These are phyloP conservation scores for Neotoma lepida DNA, from an alignment of 2,113 vertebrate species.

Conservation along the genomic window DNA sequence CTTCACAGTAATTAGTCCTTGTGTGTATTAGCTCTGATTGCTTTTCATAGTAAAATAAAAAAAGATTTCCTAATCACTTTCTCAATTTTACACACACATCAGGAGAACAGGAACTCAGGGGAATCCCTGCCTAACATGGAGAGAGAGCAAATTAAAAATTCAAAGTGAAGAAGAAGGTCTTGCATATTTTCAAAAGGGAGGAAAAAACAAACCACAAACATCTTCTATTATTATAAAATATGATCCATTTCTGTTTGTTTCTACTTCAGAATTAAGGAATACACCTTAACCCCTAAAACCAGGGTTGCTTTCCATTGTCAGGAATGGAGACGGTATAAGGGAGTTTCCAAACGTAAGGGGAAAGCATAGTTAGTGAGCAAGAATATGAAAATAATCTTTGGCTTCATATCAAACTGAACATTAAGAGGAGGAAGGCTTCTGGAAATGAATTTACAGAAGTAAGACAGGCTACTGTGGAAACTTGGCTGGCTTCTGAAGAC, in stretches of 20 bases:
- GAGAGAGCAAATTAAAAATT: conserved; percentile 68
- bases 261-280: conserved; percentile 21
- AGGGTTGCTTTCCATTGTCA: not conserved
- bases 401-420: conserved; percentile 15
- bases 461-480: conserved; percentile 47
- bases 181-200: conserved; percentile 53
- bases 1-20: conserved; percentile 69
- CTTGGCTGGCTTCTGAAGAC: conserved; percentile 11
- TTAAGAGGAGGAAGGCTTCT: not conserved
- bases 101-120: conserved; percentile 53
- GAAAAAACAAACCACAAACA: not conserved
- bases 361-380: not conserved
- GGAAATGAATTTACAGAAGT: conserved; percentile 30
- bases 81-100: conserved; percentile 67
- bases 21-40: conserved; percentile 63
- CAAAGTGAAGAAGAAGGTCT: conserved; percentile 33
- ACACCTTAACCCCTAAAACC: not conserved
- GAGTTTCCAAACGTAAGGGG: conserved; percentile 10
- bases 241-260: conserved; percentile 30
- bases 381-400: conserved; percentile 16
- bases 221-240: conserved; percentile 30
- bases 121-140: conserved; percentile 47
- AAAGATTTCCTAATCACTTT: conserved; percentile 66
- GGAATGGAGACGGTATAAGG: not conserved
- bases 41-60: conserved; percentile 66